These are phyloP conservation scores for Panurus biarmicus DNA, from an alignment of 2,113 vertebrate species.

Conservation along the genomic window DNA sequence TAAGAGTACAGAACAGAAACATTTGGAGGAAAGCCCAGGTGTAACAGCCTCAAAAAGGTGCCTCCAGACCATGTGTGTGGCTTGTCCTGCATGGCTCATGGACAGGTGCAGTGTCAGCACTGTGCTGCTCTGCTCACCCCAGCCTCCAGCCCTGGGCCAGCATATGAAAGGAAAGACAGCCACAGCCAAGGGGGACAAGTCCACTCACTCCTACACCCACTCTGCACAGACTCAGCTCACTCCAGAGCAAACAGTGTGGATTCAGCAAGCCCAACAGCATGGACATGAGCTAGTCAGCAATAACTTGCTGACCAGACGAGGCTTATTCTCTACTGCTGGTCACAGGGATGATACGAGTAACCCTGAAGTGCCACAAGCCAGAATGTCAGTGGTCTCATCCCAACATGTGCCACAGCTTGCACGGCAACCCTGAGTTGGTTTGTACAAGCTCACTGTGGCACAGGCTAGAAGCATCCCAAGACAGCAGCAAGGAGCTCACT, in stretches of 20 bases:
- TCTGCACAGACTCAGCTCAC: neutral
- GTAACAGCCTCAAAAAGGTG: neutral
- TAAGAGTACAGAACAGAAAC: neutral
- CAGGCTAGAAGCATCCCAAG: neutral
- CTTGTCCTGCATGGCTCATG: neutral
- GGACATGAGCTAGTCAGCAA: rapidly evolving
- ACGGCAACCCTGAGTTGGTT: neutral
- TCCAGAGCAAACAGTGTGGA: rapidly evolving
- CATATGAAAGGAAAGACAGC: neutral
- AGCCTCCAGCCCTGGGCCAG: neutral
- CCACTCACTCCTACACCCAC: neutral
- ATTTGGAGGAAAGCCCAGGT: neutral
- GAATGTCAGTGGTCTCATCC: neutral
- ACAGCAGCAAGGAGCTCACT: neutral
- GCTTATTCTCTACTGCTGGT: neutral
- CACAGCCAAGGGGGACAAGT: neutral
- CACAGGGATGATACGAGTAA: neutral
- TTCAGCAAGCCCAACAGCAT: neutral
- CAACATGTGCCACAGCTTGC: neutral
- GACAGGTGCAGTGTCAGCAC: rapidly evolving
- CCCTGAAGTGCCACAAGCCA: neutral
- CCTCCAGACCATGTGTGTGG: rapidly evolving
- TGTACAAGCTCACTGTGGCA: neutral
- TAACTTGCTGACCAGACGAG: rapidly evolving
- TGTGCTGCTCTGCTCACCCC: neutral